A percentile compares a stretch with the other conserved stretches of the same genome.
phyloP scores from a whole-genome alignment of 2,888 invertebrate genomes.

The Epirrita christyi region DNA sequence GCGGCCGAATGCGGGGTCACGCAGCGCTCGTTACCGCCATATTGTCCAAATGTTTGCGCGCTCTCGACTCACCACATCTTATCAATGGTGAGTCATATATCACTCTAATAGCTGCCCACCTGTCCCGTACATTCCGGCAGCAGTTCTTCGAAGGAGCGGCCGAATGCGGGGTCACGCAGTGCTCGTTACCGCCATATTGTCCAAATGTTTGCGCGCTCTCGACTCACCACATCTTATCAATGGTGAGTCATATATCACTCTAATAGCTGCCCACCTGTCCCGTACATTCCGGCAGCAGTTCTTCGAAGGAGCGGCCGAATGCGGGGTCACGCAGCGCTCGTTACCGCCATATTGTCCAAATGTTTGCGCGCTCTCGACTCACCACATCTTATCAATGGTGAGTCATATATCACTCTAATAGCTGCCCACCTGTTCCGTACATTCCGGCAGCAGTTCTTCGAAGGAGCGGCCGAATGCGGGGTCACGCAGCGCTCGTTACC shows the following conservation, averaged over 20 bases:
- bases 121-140: conserved; percentile 82
- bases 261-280: no score
- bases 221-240: conserved; percentile 80
- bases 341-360: conserved; percentile 86
- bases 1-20: conserved; percentile 71
- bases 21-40: conserved; percentile 80
- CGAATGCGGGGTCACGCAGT: conserved; percentile 58
- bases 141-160: conserved; percentile 87
- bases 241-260: no score
- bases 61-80: conserved; percentile 81
- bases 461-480: conserved; percentile 79
- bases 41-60: conserved; percentile 86
- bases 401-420: no score
- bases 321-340: conserved; percentile 58
- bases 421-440: conserved; percentile 79
- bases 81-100: conserved; percentile 62
- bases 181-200: conserved; percentile 84
- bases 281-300: conserved; percentile 85
- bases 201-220: conserved; percentile 86
- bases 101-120: conserved; percentile 44
- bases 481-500: conserved; percentile 68
- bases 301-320: conserved; percentile 85
- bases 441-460: conserved; percentile 87
- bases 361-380: conserved; percentile 86
- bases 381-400: conserved; percentile 74